Percentiles rank a stretch among this genome's conserved stretches.
These are phyloP conservation scores for Stictocephala bisonia DNA, from an alignment of 2,888 invertebrate genomes.

Conservation along the genomic window DNA sequence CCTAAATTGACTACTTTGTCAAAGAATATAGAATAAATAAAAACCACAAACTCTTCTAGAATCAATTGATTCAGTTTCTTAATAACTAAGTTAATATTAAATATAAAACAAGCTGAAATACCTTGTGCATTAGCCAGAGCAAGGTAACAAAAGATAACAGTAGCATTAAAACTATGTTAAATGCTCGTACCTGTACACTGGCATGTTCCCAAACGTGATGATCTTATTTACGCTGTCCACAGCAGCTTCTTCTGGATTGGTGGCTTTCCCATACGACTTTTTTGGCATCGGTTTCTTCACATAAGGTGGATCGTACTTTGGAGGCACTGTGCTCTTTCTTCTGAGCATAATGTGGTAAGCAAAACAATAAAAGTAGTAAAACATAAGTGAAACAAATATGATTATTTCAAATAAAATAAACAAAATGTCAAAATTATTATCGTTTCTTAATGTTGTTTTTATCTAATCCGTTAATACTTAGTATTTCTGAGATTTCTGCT, in stretches of 20 bases:
- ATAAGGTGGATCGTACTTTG: slow-evolving; percentile 90
- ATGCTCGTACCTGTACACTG: slow-evolving; percentile 80
- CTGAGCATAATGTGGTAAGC: slow-evolving; percentile 44
- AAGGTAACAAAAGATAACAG: not conserved
- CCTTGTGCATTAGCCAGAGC: not conserved
- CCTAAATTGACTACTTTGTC: too few species aligned
- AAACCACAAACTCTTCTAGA: too few species aligned
- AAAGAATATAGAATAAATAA: too few species aligned
- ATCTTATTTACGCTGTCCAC: slow-evolving; percentile 85
- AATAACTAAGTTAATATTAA: too few species aligned
- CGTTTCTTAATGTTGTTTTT: too few species aligned
- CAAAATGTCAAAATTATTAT: too few species aligned
- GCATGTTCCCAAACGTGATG: slow-evolving; percentile 80
- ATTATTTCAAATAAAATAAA: too few species aligned
- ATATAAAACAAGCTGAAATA: too few species aligned
- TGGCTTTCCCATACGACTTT: slow-evolving; percentile 76
- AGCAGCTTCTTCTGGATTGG: slow-evolving; percentile 80
- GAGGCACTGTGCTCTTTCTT: slow-evolving; percentile 71
- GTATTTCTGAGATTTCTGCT: too few species aligned
- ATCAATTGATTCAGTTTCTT: too few species aligned
- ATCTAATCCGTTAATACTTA: too few species aligned
- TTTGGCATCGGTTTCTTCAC: slow-evolving; percentile 84
- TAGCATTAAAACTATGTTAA: not conserved
- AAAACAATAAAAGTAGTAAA: slow-evolving; percentile 36
- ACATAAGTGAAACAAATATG: not conserved